Base-by-base conservation (phyloP, 2,888 invertebrate genomes). In the Clivina fossor region DNA sequence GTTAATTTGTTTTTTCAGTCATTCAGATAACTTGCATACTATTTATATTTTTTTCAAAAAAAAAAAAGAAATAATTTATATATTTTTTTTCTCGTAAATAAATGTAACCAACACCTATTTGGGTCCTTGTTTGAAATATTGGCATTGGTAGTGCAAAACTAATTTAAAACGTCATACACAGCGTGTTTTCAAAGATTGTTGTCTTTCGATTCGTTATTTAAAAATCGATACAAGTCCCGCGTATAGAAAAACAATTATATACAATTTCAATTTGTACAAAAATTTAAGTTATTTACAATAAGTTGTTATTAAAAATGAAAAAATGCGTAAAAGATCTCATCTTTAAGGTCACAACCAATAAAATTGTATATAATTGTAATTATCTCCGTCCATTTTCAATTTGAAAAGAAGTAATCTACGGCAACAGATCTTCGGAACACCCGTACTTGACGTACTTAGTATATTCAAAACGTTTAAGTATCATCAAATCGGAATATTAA, bases 71-170 rank as follows among this genome's bases (percentile, higher is more conserved):
- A n/a, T n/a, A 30, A 30, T 11, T 30, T 30, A 13, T 30, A 30
- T 3, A 11, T 30, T 30, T 30, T 30, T 30, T 30, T 30, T 30
- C 30, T 30, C 4, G n/a, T 5, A 26, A 26, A 26, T 26, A 8
- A 26, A 26, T 26, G 30, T 30, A 30, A 18, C 46, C 30, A 46
- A 30, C 30, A 46, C 33, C 30, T 11, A 13, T 11, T 4, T 30
- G 30, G 30, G 30, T 35, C 5, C 15, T 35, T 13, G n/a, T 15
- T 35, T 35, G 8, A 13, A 13, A 30, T 20, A n/a, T 46, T 44
- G 43, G 43, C 24, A 53, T 53, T 53, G 33, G 51, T 51, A 41
- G 51, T 53, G 53, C 53, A 53, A 53, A 44, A 20, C 13, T 20
- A 43, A 43, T 11, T 13, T 11, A 43, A 43, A 19, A 41, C 11